phyloP scores from a whole-genome alignment of 2,797 vertebrate species.

The Gephyroberyx darwinii region DNA sequence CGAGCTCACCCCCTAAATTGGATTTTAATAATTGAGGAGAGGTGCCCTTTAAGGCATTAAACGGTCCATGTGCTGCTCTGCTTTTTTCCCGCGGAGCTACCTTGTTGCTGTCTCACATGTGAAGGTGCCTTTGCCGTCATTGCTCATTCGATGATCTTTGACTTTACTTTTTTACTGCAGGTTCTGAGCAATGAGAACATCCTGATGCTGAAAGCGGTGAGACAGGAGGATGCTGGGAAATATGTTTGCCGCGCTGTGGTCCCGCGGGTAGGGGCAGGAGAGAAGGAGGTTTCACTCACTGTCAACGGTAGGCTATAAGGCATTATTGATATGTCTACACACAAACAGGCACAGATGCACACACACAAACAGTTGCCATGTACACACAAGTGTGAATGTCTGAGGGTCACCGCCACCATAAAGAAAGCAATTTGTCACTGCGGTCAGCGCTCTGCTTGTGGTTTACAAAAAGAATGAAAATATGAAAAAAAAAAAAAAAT shows the following conservation, averaged over 20 bases:
- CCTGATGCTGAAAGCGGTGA: conserved; percentile 91
- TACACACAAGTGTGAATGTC: conserved; percentile 45
- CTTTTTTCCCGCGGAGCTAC: conserved; percentile 31
- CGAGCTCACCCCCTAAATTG: conserved; percentile 77
- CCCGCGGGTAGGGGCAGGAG: conserved; percentile 92
- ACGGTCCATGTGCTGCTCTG: conserved; percentile 51
- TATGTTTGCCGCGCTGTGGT: conserved; percentile 97
- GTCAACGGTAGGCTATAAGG: conserved; percentile 89
- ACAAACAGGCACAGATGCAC: conserved; percentile 28
- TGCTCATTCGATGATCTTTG: conserved; percentile 64
- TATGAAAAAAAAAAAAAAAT: too few relatives aligned
- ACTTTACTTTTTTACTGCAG: conserved; percentile 71
- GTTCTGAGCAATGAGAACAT: conserved; percentile 98
- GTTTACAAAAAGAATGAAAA: conserved; percentile 20
- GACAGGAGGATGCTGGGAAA: conserved; percentile 97
- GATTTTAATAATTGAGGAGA: conserved; percentile 87
- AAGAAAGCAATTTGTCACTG: conserved; percentile 63
- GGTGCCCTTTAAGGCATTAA: conserved; percentile 76
- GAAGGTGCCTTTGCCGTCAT: conserved; percentile 40
- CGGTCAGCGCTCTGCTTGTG: conserved; percentile 38
- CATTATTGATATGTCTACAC: conserved; percentile 35
- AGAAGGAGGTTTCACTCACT: conserved; percentile 94
- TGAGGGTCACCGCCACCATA: conserved; percentile 43
- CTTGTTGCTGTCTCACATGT: conserved; percentile 14
- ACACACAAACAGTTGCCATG: conserved; percentile 2